phyloP scores from a whole-genome alignment of 2,797 vertebrate genomes.

The Pipistrellus pipistrellus region DNA sequence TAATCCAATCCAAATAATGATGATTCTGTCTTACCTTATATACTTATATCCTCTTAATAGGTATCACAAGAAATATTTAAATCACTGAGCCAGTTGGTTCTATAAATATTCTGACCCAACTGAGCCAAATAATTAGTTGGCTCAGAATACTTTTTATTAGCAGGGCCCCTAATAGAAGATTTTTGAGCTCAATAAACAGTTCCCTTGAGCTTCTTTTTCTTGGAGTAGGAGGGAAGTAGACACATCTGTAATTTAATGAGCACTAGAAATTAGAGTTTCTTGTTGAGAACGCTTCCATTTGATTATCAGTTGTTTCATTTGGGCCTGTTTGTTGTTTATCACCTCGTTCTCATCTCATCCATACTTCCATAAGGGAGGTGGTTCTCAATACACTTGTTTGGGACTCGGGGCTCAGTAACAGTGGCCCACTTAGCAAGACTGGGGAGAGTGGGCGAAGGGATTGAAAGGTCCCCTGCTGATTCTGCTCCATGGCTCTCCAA shows the following conservation, averaged over 20 bases:
- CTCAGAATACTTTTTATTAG: conserved; percentile 59
- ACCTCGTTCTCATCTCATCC: not conserved
- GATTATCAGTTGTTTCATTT: conserved; percentile 18
- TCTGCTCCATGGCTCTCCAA: not conserved
- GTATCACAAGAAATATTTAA: conserved; percentile 55
- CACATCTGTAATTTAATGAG: not conserved
- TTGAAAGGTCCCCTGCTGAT: not conserved
- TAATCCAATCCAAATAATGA: conserved; percentile 43
- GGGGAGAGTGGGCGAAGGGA: fast-evolving
- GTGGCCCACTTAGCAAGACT: not conserved
- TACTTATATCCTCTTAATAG: not conserved
- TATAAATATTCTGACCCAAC: not conserved
- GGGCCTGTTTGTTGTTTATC: not conserved
- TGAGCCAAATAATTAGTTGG: not conserved
- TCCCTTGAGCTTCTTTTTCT: conserved; percentile 16
- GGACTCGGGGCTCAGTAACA: not conserved
- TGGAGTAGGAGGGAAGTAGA: not conserved
- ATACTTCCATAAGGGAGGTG: not conserved
- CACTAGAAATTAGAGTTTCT: not conserved
- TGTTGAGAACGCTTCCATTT: not conserved
- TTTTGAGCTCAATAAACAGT: conserved; percentile 17
- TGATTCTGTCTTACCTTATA: not conserved
- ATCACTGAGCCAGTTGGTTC: not conserved
- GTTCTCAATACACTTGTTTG: not conserved
- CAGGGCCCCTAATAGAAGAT: conserved; percentile 28